Evolutionary conservation across 2,113 vertebrate genomes (phyloP).

Genomic region (Cichladusa arquata): DNA sequence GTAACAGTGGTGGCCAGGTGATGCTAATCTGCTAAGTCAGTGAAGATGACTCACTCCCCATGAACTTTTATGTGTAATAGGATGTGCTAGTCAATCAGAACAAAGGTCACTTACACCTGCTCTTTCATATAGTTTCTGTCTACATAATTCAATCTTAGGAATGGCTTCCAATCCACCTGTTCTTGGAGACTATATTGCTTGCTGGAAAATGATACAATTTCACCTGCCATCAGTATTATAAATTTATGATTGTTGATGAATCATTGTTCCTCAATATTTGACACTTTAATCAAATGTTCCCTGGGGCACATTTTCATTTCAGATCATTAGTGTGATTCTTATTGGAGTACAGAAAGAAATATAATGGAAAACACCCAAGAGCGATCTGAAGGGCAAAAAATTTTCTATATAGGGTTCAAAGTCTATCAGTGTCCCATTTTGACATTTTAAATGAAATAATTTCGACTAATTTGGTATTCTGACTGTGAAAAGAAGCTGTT

Average conservation of each 20-base stretch:
- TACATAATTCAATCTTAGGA: background rate
- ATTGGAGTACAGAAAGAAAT: background rate
- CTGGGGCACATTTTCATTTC: background rate
- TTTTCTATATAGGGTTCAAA: background rate
- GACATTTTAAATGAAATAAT: background rate
- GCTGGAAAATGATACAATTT: conserved; percentile 1
- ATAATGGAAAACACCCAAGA: background rate
- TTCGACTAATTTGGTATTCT: background rate
- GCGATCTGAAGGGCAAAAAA: background rate
- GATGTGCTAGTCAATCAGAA: background rate
- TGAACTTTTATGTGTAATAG: background rate
- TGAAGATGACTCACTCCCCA: background rate
- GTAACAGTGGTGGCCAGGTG: background rate
- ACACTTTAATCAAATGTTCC: conserved; percentile 38
- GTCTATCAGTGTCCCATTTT: background rate
- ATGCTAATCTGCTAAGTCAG: background rate
- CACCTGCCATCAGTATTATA: background rate
- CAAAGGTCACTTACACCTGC: background rate
- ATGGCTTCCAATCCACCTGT: background rate
- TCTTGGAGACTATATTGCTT: background rate
- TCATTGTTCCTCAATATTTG: conserved; percentile 6
- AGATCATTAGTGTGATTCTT: conserved; percentile 7
- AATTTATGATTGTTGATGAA: conserved; percentile 8
- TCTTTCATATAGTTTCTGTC: background rate
- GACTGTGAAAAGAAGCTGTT: background rate